A percentile compares a stretch with the other conserved stretches of the same genome.
phyloP scores from a whole-genome alignment of 2,797 vertebrate species.

The Florisuga fusca region DNA sequence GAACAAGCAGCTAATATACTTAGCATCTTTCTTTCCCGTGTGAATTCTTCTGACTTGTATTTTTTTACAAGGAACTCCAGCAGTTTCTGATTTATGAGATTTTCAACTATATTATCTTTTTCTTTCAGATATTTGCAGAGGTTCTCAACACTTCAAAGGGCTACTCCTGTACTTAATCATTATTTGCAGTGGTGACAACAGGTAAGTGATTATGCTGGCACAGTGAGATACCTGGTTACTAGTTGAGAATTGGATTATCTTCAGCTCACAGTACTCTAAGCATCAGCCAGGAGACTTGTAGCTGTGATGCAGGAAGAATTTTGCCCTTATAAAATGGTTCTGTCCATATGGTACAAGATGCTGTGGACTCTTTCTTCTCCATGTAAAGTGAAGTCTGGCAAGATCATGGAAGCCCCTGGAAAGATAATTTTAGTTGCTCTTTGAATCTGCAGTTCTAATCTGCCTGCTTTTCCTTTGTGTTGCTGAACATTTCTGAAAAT shows the following conservation, averaged over 20 bases:
- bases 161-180: not conserved
- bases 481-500: not conserved
- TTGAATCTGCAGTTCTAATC: not conserved
- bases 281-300: not conserved
- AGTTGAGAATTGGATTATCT: not conserved
- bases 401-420: rapidly evolving
- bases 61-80: not conserved
- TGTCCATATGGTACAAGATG: not conserved
- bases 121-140: constrained; percentile 3
- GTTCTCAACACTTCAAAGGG: not conserved
- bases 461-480: not conserved
- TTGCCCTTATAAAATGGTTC: not conserved
- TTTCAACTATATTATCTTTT: not conserved
- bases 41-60: not conserved
- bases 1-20: not conserved
- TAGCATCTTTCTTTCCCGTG: not conserved
- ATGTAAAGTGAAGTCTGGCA: not conserved
- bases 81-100: not conserved
- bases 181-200: not conserved
- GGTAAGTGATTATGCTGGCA: not conserved
- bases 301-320: not conserved
- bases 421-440: not conserved
- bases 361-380: not conserved
- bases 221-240: not conserved
- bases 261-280: not conserved